Percentiles rank a stretch among this genome's conserved stretches.
Evolutionary conservation across 2,113 vertebrate genomes (phyloP).

Genomic region (Takifugu flavidus): DNA sequence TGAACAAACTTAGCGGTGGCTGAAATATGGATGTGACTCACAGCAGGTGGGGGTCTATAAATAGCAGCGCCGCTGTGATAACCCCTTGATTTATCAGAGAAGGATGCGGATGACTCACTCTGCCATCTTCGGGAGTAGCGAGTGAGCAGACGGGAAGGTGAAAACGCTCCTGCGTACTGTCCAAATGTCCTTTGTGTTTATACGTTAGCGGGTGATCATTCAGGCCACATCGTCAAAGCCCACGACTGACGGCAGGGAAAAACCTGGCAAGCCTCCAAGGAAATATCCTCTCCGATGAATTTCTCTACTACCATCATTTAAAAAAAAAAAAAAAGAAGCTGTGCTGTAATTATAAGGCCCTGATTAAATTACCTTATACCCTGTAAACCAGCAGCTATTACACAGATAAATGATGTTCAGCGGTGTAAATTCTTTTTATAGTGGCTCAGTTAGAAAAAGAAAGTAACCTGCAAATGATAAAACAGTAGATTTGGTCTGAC

Average conservation of each 20-base stretch:
- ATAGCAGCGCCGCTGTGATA: slow-evolving; percentile 67
- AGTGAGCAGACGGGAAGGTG: slow-evolving; percentile 19
- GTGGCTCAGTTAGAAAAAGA: no score
- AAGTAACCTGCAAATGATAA: no score
- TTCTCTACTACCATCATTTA: background rate
- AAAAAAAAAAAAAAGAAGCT: background rate
- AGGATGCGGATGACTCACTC: slow-evolving; percentile 73
- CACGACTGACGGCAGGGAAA: background rate
- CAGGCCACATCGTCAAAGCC: background rate
- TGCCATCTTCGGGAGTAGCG: slow-evolving; percentile 30
- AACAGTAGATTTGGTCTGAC: no score
- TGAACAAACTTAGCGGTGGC: slow-evolving; percentile 28
- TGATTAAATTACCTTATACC: background rate
- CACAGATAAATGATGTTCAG: no score
- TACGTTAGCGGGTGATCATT: background rate
- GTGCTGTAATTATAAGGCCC: background rate
- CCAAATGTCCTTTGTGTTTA: background rate
- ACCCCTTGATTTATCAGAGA: slow-evolving; percentile 72
- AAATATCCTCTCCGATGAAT: background rate
- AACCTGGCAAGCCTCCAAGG: background rate
- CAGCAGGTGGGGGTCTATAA: slow-evolving; percentile 59
- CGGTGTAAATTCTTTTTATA: no score
- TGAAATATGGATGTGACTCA: slow-evolving; percentile 64
- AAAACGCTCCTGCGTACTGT: slow-evolving; percentile 2
- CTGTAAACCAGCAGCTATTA: background rate